Evolutionary conservation across 2,888 invertebrate species (phyloP), one percentile per base, ranked within the genome.

Genomic region (Lissocephala sabroskyi): DNA sequence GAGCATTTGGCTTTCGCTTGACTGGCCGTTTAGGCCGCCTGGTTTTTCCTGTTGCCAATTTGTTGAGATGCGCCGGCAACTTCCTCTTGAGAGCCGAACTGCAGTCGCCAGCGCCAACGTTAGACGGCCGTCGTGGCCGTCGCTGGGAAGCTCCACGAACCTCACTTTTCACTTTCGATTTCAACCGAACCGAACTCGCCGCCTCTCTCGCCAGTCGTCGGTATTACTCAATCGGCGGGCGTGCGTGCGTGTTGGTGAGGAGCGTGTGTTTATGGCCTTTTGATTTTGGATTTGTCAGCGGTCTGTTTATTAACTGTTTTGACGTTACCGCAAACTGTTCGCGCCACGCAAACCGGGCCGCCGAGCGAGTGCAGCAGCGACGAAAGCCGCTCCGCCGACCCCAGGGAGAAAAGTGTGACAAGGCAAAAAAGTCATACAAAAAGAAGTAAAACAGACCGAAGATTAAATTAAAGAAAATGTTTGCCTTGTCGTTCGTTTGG

Each of bases 271-370:
- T 71, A 67, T 71, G 62, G 71, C 60, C 56, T 66, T 73, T 76
- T 73, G 60, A 74, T 76, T 74, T 76, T 74, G 63, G 70, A 74
- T 74, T 74, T 74, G 77, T 78, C 79, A 67, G 64, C 73, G 64
- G 61, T 70, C 77, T 70, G 79, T 68, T 79, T 80, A 79, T 79
- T 79, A 75, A 76, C 63, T 74, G 73, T 76, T 75, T 80, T 62
- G 79, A 68, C 63, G 66, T 67, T 68, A 66, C 68, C 65, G 78
- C 73, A 75, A 64, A 66, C 68, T 63, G 76, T 68, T 79, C 66
- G 66, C 65, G 49, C 60, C 46, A 56, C 56, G 59, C 61, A 43
- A 43, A 53, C 56, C 53, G 50, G 49, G 52, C 55, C 46, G 52
- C 14, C 16, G 29, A 7, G 19, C 33, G 43, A 43, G 43, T 43